These are phyloP conservation scores for Tenebrosternarchus preto DNA, from an alignment of 2,113 vertebrate species.

Conservation along the genomic window DNA sequence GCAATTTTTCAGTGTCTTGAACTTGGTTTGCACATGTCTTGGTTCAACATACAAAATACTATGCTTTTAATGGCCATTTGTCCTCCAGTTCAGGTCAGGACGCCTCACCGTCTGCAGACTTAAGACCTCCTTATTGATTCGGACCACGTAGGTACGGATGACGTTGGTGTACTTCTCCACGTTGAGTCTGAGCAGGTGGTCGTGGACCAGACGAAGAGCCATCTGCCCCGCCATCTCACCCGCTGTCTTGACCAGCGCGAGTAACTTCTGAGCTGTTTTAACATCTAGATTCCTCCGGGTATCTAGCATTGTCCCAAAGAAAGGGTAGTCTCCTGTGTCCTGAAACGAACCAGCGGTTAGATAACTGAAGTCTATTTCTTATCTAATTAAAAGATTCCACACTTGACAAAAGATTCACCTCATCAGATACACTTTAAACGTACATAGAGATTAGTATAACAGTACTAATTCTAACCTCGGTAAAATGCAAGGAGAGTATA, in stretches of 20 bases:
- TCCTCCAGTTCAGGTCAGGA: not conserved
- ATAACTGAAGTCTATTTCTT: not conserved
- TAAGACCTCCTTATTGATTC: conserved; percentile 57
- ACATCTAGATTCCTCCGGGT: conserved; percentile 56
- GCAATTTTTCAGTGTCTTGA: no score
- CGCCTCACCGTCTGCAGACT: conserved; percentile 60
- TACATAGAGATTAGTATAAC: no score
- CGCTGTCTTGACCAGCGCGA: conserved; percentile 64
- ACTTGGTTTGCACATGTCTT: no score
- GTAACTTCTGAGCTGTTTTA: conserved; percentile 46
- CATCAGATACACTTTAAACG: no score
- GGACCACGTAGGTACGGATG: conserved; percentile 59
- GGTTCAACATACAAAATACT: no score
- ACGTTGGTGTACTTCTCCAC: conserved; percentile 72
- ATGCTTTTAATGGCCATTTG: not conserved
- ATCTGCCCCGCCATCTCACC: conserved; percentile 82
- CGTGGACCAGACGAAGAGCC: conserved; percentile 81
- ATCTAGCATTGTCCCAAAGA: conserved; percentile 76
- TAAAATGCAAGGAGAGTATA: not conserved
- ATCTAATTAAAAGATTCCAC: not conserved
- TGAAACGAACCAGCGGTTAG: conserved; percentile 32
- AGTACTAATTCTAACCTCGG: no score
- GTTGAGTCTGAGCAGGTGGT: conserved; percentile 82
- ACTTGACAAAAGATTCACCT: no score
- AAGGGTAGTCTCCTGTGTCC: conserved; percentile 74